Percentiles rank a stretch among this genome's conserved stretches.
phyloP scores from a whole-genome alignment of 2,888 invertebrate species.

The Parnassius glacialis region DNA sequence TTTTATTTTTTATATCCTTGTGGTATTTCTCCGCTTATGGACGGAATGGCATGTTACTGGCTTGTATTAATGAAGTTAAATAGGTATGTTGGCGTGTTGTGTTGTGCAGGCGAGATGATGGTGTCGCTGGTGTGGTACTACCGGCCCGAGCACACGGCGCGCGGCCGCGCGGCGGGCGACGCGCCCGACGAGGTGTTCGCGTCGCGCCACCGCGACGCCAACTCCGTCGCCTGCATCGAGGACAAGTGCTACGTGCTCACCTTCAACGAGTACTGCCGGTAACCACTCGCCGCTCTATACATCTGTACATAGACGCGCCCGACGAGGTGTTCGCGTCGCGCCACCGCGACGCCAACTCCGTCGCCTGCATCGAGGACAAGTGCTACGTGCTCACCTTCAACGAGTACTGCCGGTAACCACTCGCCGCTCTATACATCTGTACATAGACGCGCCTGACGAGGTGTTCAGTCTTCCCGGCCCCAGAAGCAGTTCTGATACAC shows the following conservation, averaged over 20 bases:
- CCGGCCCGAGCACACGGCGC: slow-evolving; percentile 97
- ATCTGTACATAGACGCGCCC: slow-evolving; percentile 81
- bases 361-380: slow-evolving; percentile 98
- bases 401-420: slow-evolving; percentile 95
- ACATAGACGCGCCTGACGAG: slow-evolving; percentile 90
- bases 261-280: slow-evolving; percentile 98
- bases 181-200: slow-evolving; percentile 97
- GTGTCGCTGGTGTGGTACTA: slow-evolving; percentile 98
- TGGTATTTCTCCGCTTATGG: no score
- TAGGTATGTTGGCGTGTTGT: background rate
- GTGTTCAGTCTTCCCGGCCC: slow-evolving; percentile 82
- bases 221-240: slow-evolving; percentile 98
- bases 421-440: background rate
- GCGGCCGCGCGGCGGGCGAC: slow-evolving; percentile 89
- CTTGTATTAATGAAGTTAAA: no score
- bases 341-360: slow-evolving; percentile 96
- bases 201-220: slow-evolving; percentile 96
- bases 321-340: slow-evolving; percentile 98
- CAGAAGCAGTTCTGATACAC: no score
- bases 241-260: slow-evolving; percentile 98
- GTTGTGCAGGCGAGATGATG: slow-evolving; percentile 94
- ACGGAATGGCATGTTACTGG: no score
- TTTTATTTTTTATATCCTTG: no score
- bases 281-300: slow-evolving; percentile 36
- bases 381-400: slow-evolving; percentile 97